Conservation (phyloP, 1,140 invertebrate species). For the Caenorhabditis remanei region DNA sequence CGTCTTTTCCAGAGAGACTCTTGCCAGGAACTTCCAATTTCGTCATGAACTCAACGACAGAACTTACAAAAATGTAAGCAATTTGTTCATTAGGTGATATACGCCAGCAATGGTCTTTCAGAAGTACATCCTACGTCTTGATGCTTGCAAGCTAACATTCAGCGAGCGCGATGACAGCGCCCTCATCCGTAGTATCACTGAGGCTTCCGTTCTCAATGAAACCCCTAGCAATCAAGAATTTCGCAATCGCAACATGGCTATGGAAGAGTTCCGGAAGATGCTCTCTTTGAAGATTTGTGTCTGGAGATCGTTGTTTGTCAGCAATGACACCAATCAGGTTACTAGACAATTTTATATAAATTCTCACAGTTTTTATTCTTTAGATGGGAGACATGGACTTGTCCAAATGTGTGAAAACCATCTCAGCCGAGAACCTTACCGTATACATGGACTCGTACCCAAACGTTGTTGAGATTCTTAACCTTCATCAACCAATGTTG, state of each 20-base stretch:
- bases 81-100: no score
- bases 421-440: neutral
- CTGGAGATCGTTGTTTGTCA: neutral
- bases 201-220: neutral
- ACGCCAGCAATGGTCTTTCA: neutral
- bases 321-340: conserved; percentile 4
- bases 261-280: conserved; percentile 3
- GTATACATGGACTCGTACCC: neutral
- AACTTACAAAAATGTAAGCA: conserved; percentile 16
- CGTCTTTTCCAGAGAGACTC: neutral
- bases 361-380: neutral
- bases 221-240: neutral
- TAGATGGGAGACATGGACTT: conserved; percentile 39
- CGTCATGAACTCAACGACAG: neutral
- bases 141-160: neutral
- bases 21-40: neutral
- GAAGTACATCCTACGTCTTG: neutral
- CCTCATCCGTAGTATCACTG: neutral
- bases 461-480: neutral
- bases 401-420: neutral
- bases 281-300: neutral
- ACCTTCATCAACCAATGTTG: neutral
- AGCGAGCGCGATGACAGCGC: conserved; percentile 28
- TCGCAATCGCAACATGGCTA: conserved; percentile 26
- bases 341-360: neutral